Conservation (phyloP, 2,888 invertebrate species). For the Polia nebulosa region DNA sequence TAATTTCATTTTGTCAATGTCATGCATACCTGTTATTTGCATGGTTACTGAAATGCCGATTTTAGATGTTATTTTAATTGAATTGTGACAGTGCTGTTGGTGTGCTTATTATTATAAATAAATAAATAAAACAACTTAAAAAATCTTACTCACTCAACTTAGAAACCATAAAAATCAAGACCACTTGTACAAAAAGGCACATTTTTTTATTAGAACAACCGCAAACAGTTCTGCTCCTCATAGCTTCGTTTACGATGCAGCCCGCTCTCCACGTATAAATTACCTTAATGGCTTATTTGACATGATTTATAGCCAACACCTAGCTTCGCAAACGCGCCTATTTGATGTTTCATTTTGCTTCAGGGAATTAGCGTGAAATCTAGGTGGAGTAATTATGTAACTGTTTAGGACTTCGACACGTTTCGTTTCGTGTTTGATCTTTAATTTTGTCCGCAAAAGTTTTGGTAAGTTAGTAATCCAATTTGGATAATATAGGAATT, state of each 20-base stretch:
- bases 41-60: too few species aligned
- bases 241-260: slow-evolving; percentile 73
- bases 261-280: slow-evolving; percentile 73
- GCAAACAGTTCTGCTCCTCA: slow-evolving; percentile 48
- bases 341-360: slow-evolving; percentile 59
- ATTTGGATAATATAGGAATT: too few species aligned
- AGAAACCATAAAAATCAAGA: slow-evolving; percentile 6
- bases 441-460: background rate
- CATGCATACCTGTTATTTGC: too few species aligned
- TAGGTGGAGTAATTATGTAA: slow-evolving; percentile 22
- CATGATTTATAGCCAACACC: slow-evolving; percentile 77
- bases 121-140: too few species aligned
- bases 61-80: too few species aligned
- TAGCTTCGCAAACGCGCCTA: slow-evolving; percentile 59
- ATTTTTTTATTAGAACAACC: slow-evolving; percentile 65
- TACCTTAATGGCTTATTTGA: slow-evolving; percentile 79
- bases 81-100: too few species aligned
- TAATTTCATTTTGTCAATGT: too few species aligned
- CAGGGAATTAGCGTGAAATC: slow-evolving; percentile 51
- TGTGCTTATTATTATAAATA: too few species aligned
- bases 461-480: too few species aligned
- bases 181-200: slow-evolving; percentile 38
- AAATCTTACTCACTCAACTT: background rate
- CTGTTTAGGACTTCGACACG: slow-evolving; percentile 7
- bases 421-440: slow-evolving; percentile 11